Base-by-base conservation (phyloP, 1,140 invertebrate species). In the Drosophila tani region DNA sequence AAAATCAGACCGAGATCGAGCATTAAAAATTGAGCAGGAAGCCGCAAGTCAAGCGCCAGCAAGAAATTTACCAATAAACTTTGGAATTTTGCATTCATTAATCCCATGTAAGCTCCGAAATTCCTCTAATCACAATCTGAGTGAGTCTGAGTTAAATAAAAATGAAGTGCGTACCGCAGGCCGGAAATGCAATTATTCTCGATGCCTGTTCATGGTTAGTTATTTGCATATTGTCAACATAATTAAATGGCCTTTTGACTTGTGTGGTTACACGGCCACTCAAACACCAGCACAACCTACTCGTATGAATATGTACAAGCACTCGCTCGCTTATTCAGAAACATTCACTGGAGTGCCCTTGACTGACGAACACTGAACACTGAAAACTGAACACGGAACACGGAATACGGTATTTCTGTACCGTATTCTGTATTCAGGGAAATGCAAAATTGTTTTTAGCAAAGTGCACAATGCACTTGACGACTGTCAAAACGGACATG, bases 401-500 rank as follows among this genome's bases (percentile, higher is more conserved):
- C 32, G 1, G 51, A 55, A 38, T 11, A 21, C 14, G 19, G 53
- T 9, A 21, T 55, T 55, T 38, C 4, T 19, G 29, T 19, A 3
- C 7, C 3, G 21, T 24, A 24, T 24, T 24, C 21, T 2, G 29
- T 55, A 55, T 38, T 55, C 19, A 5, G 51, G 53, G 19, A 62
- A 70, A 79, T 79, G 75, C 59, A 70, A 81, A 90, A 88, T 88
- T 84, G 84, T 88, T 88, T 87, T 88, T 88, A 86, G 85, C 84
- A 88, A 88, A 88, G 84, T 88, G 84, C 81, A 88, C 84, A 88
- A 88, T 84, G 81, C 84, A 90, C 84, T 88, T 88, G 84, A 84
- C 85, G 85, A 88, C 81, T 87, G 84, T 84, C 84, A 84, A 71
- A 84, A 71, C 77, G 81, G 84, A 88, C 84, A 84, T 55, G 58